These are phyloP conservation scores for Lasioglossum zephyrum DNA, from an alignment of 2,888 invertebrate species.

Conservation along the genomic window DNA sequence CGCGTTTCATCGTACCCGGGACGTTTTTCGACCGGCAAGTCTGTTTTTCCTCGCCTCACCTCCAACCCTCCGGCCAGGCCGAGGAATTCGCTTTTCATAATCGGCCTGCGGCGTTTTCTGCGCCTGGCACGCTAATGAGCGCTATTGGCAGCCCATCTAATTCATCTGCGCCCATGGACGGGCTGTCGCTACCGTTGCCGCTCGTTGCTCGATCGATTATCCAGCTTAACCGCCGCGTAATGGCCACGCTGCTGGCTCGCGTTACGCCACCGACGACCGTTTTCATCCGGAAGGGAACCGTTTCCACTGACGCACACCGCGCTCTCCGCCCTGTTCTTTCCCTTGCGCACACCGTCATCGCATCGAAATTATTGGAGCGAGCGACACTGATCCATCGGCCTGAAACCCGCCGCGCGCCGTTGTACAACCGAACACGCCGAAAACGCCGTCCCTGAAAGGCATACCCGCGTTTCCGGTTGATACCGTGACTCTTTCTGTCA, in stretches of 20 bases:
- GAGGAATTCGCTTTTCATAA: slow-evolving; percentile 66
- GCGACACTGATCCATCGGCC: not conserved
- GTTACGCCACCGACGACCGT: slow-evolving; percentile 54
- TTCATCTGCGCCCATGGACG: slow-evolving; percentile 63
- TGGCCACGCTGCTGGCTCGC: slow-evolving; percentile 64
- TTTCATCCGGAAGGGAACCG: slow-evolving; percentile 37
- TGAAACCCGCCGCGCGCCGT: not conserved
- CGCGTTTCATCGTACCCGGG: slow-evolving; percentile 25
- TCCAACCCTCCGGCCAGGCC: no score
- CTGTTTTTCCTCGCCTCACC: slow-evolving; percentile 18
- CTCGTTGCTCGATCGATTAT: slow-evolving; percentile 68
- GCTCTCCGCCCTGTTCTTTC: not conserved
- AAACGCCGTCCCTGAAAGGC: not conserved
- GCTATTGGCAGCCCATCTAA: slow-evolving; percentile 72
- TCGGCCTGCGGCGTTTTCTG: slow-evolving; percentile 69
- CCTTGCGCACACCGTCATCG: not conserved
- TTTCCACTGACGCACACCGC: not conserved
- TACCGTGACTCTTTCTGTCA: not conserved
- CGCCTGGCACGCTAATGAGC: slow-evolving; percentile 70
- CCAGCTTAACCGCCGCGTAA: slow-evolving; percentile 71
- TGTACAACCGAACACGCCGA: not conserved
- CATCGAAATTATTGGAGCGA: slow-evolving; percentile 18
- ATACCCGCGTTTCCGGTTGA: not conserved
- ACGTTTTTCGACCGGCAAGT: slow-evolving; percentile 33
- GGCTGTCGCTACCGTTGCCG: slow-evolving; percentile 55